Conservation (phyloP, 2,797 vertebrate species). For the Anguilla obscura region DNA sequence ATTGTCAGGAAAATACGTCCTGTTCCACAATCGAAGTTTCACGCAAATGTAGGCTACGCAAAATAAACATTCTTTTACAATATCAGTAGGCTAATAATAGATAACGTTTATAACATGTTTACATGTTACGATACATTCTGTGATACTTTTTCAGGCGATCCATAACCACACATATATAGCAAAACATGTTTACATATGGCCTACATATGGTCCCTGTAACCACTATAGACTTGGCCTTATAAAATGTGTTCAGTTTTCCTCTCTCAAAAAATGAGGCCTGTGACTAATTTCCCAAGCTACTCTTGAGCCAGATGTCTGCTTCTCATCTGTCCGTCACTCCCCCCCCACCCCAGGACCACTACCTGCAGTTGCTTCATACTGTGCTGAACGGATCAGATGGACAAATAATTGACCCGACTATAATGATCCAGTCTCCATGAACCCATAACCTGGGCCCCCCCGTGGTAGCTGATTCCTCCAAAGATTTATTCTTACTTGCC, state of each 20-base stretch:
- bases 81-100: no score
- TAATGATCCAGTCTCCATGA: no score
- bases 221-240: neutral
- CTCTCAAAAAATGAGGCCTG: neutral
- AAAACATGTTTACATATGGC: no score
- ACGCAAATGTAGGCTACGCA: no score
- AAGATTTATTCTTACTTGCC: no score
- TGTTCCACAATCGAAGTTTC: neutral
- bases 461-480: no score
- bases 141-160: neutral
- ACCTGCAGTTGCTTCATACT: neutral
- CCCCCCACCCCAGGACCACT: neutral
- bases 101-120: neutral
- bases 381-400: no score
- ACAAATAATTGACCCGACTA: no score
- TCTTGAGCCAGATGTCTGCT: neutral
- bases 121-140: neutral
- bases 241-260: neutral
- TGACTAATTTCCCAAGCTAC: neutral
- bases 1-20: neutral
- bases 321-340: neutral
- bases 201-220: neutral
- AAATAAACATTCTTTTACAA: no score
- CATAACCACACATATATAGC: no score
- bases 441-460: no score